A percentile compares a stretch with the other conserved stretches of the same genome.
These are phyloP conservation scores for Caenorhabditis drosophilae DNA, from an alignment of 2,888 invertebrate species.

Conservation along the genomic window DNA sequence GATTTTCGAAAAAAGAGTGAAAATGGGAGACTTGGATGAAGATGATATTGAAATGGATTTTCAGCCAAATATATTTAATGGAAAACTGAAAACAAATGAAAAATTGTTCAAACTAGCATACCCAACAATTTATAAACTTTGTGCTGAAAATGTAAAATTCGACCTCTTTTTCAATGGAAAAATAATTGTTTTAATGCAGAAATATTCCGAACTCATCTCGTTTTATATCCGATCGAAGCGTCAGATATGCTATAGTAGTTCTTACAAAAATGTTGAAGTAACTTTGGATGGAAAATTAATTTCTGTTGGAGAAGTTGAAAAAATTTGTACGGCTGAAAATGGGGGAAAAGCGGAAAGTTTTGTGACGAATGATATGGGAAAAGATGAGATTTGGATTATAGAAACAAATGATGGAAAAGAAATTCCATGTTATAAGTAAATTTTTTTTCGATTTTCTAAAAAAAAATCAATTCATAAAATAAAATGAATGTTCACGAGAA, in stretches of 20 bases:
- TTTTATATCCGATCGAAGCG: background rate
- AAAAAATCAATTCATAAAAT: no score
- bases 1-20: background rate
- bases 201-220: background rate
- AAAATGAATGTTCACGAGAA: no score
- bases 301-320: no score
- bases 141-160: background rate
- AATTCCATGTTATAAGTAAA: conserved; percentile 14
- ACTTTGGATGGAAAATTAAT: no score
- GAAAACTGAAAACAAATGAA: no score
- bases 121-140: no score
- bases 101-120: no score
- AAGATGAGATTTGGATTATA: background rate
- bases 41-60: conserved; percentile 21
- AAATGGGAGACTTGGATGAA: conserved; percentile 7
- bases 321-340: no score
- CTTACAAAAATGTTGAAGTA: no score
- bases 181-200: background rate
- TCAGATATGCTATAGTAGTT: no score
- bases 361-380: conserved; percentile 9
- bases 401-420: background rate
- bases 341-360: conserved; percentile 2
- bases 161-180: background rate
- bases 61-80: background rate
- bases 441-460: no score